A percentile compares a stretch with the other conserved stretches of the same genome.
phyloP scores from a whole-genome alignment of 2,797 vertebrate genomes.

The Philypnodon macrostomus region DNA sequence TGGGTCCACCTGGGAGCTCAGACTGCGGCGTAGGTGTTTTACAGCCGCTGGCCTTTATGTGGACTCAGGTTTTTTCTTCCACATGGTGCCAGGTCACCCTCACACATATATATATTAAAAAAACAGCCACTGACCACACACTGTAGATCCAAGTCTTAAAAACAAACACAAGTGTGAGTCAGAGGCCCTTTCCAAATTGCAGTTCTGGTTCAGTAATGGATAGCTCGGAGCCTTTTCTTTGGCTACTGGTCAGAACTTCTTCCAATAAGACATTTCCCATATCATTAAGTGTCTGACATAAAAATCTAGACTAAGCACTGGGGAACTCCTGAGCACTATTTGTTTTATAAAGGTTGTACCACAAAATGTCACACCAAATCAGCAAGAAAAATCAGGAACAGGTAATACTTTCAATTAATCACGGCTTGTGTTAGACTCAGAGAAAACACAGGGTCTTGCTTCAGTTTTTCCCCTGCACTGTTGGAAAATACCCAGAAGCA shows the following conservation, averaged over 20 bases:
- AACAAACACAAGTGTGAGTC: conserved; percentile 37
- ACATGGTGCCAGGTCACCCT: conserved; percentile 54
- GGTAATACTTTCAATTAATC: conserved; percentile 3
- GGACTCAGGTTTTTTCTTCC: conserved; percentile 13
- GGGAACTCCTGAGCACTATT: conserved; percentile 1
- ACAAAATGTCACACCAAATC: not conserved
- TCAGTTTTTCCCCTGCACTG: not conserved
- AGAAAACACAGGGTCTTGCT: conserved; percentile 1
- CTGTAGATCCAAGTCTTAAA: conserved; percentile 28
- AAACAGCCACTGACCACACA: conserved; percentile 44
- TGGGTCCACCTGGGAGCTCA: conserved; percentile 55
- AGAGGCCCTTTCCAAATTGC: conserved; percentile 21
- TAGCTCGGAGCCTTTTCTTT: conserved; percentile 40
- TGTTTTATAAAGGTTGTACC: not conserved
- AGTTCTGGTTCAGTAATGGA: conserved; percentile 15
- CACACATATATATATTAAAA: conserved; percentile 23
- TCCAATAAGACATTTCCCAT: conserved; percentile 37
- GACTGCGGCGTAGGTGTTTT: conserved; percentile 60
- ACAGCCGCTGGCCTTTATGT: conserved; percentile 39
- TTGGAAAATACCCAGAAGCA: not conserved
- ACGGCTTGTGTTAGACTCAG: not conserved
- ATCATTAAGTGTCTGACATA: conserved; percentile 22
- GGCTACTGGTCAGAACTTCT: conserved; percentile 35
- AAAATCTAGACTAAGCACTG: conserved; percentile 4
- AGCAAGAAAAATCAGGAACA: not conserved